These are phyloP conservation scores for Mus spicilegus DNA, from an alignment of 2,113 vertebrate species.

Conservation along the genomic window DNA sequence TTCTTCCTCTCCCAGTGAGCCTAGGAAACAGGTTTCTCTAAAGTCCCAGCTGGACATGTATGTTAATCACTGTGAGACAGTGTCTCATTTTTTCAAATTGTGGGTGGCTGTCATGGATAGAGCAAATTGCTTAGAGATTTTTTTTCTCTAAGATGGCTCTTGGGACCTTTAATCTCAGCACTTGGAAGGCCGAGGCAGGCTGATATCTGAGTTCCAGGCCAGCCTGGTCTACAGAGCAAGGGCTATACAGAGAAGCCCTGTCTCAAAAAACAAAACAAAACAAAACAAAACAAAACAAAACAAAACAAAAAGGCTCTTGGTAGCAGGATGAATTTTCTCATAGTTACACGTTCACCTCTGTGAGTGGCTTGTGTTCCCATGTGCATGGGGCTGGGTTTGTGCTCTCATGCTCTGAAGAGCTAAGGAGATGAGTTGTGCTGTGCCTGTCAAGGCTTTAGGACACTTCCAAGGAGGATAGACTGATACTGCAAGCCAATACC, in stretches of 20 bases:
- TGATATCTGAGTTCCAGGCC: too few relatives aligned
- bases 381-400: neutral
- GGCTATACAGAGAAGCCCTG: too few relatives aligned
- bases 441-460: neutral
- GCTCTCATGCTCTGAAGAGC: neutral
- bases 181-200: too few relatives aligned
- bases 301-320: neutral
- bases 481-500: neutral
- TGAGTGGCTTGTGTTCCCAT: neutral
- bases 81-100: neutral
- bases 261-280: too few relatives aligned
- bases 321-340: too few relatives aligned
- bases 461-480: neutral
- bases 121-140: neutral
- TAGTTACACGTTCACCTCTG: neutral
- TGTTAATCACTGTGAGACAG: neutral
- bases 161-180: neutral
- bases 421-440: neutral
- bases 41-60: neutral
- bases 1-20: neutral
- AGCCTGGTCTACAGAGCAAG: too few relatives aligned
- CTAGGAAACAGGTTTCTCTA: neutral
- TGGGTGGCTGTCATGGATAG: neutral
- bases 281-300: too few relatives aligned
- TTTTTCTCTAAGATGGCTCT: neutral